phyloP scores from a whole-genome alignment of 1,140 invertebrate species.

The Drosophila arizonae region DNA sequence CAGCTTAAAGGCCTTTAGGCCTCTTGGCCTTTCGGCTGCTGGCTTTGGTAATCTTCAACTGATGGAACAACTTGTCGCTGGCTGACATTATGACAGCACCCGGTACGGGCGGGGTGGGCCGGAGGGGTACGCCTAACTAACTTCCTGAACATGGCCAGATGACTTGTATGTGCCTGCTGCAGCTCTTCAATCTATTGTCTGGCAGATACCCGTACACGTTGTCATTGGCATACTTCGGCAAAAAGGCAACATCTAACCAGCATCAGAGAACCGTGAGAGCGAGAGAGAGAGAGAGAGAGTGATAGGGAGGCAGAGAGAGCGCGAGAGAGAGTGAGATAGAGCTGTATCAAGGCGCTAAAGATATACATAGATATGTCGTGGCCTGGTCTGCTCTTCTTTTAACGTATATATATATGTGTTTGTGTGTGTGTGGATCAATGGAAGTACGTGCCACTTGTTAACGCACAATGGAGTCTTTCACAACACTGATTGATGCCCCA shows the following conservation, averaged over 20 bases:
- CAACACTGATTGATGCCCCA: slow-evolving; percentile 70
- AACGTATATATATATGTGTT: slow-evolving; percentile 23
- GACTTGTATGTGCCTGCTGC: slow-evolving; percentile 66
- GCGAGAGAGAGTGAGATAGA: slow-evolving; percentile 4
- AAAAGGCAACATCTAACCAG: slow-evolving; percentile 58
- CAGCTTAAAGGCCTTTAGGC: slow-evolving; percentile 36
- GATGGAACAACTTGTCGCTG: slow-evolving; percentile 69
- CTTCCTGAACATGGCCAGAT: slow-evolving; percentile 77
- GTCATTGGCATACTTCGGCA: slow-evolving; percentile 70
- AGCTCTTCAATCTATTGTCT: slow-evolving; percentile 71
- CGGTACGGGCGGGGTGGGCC: slow-evolving; percentile 25
- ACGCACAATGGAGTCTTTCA: slow-evolving; percentile 68
- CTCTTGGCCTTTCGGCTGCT: background rate
- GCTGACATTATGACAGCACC: slow-evolving; percentile 71
- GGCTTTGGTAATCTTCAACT: slow-evolving; percentile 1
- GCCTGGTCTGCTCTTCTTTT: slow-evolving; percentile 24
- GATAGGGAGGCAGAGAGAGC: slow-evolving; percentile 1
- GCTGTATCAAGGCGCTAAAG: slow-evolving; percentile 27
- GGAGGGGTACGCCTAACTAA: slow-evolving; percentile 66
- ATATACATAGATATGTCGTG: slow-evolving; percentile 67
- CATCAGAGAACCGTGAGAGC: background rate
- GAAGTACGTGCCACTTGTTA: slow-evolving; percentile 74
- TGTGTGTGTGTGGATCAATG: slow-evolving; percentile 54
- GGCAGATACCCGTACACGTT: slow-evolving; percentile 46
- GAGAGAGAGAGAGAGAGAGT: background rate